A percentile compares a stretch with the other conserved stretches of the same genome.
Evolutionary conservation across 2,113 vertebrate species (phyloP).

Genomic region (Pogona vitticeps): DNA sequence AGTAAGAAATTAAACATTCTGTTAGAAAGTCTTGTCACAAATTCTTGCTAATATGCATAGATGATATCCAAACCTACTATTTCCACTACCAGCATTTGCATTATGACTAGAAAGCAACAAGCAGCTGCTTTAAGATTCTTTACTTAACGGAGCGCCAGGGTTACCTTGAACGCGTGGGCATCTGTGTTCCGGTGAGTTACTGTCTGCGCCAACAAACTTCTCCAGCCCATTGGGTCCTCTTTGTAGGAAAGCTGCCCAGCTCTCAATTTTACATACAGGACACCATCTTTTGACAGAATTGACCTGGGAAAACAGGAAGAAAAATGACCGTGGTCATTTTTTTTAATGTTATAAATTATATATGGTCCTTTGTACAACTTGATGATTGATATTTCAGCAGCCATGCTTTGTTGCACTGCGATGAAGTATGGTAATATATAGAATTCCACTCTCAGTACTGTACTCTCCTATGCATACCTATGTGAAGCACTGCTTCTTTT

Average conservation of each 20-base stretch:
- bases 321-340: no score
- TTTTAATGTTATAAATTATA: background rate
- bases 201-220: conserved; percentile 88
- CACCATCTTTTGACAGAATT: conserved; percentile 90
- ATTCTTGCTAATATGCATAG: background rate
- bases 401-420: background rate
- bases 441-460: background rate
- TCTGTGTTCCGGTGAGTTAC: conserved; percentile 87
- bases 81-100: background rate
- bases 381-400: background rate
- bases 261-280: conserved; percentile 93
- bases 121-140: background rate
- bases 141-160: fast-evolving
- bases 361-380: background rate
- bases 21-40: background rate
- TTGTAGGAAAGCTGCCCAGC: conserved; percentile 97
- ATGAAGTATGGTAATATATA: no score
- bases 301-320: conserved; percentile 77
- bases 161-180: conserved; percentile 91
- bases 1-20: background rate
- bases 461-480: background rate
- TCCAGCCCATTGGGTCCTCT: conserved; percentile 97
- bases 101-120: background rate
- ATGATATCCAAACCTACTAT: background rate
- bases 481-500: background rate